These are phyloP conservation scores for Tetragnatha versicolor DNA, from an alignment of 1,140 invertebrate genomes.

Conservation along the genomic window DNA sequence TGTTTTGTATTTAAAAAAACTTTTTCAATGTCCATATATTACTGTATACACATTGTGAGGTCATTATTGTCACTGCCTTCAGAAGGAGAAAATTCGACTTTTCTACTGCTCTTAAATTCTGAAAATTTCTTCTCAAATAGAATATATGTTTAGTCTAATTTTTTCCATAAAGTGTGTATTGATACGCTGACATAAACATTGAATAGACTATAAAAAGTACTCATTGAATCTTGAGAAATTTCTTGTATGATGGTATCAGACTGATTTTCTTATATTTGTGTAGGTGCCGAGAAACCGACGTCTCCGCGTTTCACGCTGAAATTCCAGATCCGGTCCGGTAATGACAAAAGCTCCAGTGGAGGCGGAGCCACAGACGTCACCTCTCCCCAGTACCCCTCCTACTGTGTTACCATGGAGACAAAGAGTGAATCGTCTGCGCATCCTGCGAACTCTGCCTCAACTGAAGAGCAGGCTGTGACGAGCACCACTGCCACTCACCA, in stretches of 20 bases:
- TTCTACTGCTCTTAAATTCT: no score
- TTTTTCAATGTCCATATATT: no score
- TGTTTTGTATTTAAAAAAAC: no score
- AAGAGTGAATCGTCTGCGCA: conserved; percentile 54
- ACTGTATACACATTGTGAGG: no score
- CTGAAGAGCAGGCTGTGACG: conserved; percentile 1
- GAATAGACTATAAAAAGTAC: no score
- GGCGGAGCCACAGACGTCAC: conserved; percentile 42
- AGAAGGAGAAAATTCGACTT: no score
- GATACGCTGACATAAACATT: no score
- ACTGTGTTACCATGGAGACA: conserved; percentile 58
- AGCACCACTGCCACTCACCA: conserved; percentile 46
- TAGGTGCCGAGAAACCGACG: conserved; percentile 64
- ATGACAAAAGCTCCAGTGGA: conserved; percentile 59
- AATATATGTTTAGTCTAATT: no score
- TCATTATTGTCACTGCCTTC: no score
- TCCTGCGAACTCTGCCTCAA: neutral
- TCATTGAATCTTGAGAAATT: no score
- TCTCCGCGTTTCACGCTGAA: conserved; percentile 70
- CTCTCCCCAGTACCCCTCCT: conserved; percentile 56
- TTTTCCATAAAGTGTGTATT: no score
- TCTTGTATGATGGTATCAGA: neutral
- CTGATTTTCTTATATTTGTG: neutral
- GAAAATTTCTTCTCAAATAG: no score
- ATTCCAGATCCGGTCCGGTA: conserved; percentile 67